These are phyloP conservation scores for Agrotis clavis DNA, from an alignment of 2,888 invertebrate genomes.

Conservation along the genomic window DNA sequence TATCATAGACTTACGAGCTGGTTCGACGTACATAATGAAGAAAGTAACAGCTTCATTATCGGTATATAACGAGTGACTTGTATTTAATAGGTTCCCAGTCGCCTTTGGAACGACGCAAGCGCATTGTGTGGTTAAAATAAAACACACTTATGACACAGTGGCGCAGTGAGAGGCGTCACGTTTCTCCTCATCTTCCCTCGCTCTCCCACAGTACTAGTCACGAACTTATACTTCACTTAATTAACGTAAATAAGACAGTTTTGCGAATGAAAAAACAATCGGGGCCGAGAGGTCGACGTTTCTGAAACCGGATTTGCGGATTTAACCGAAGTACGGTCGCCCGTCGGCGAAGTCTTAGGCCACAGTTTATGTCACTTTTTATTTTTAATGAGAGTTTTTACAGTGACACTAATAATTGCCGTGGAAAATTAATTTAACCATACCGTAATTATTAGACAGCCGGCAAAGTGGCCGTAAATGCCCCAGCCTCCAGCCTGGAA, in stretches of 20 bases:
- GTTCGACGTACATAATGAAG: slow-evolving; percentile 54
- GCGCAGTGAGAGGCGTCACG: slow-evolving; percentile 74
- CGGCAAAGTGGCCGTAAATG: slow-evolving; percentile 42
- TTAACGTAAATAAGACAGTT: slow-evolving; percentile 90
- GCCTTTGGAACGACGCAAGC: slow-evolving; percentile 35
- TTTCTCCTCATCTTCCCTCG: slow-evolving; percentile 71
- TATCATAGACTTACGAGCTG: slow-evolving; percentile 47
- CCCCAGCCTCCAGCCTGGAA: slow-evolving; percentile 3
- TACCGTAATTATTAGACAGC: slow-evolving; percentile 64
- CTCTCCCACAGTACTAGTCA: slow-evolving; percentile 88
- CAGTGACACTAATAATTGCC: slow-evolving; percentile 74
- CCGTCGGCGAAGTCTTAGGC: slow-evolving; percentile 73
- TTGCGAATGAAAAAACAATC: slow-evolving; percentile 85
- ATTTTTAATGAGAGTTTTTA: slow-evolving; percentile 84
- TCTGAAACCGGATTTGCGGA: slow-evolving; percentile 83
- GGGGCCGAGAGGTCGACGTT: slow-evolving; percentile 81
- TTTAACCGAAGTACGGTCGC: slow-evolving; percentile 67
- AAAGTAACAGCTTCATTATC: slow-evolving; percentile 62
- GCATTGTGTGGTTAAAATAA: slow-evolving; percentile 62
- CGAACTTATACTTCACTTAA: slow-evolving; percentile 91
- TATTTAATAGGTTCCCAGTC: slow-evolving; percentile 54
- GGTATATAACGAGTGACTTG: slow-evolving; percentile 50
- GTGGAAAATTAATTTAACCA: slow-evolving; percentile 69
- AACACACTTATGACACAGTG: slow-evolving; percentile 65
- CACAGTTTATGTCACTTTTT: slow-evolving; percentile 85